Percentiles rank a stretch among this genome's conserved stretches.
Conservation (phyloP, 2,888 invertebrate genomes). For the Seira musarum region DNA sequence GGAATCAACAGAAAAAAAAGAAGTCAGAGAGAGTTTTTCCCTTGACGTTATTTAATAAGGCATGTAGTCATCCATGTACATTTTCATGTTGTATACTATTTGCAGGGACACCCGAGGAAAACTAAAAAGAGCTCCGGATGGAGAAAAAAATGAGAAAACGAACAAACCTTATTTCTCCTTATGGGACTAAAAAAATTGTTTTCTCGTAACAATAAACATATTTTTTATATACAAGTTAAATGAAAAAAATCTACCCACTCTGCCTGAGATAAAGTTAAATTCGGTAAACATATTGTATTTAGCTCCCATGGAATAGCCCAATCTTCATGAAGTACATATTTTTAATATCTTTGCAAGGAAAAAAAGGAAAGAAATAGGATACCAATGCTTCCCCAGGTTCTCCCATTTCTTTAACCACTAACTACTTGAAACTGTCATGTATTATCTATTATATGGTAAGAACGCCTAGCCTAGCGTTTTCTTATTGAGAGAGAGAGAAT, state of each 20-base stretch:
- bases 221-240: conserved; percentile 14
- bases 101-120: conserved; percentile 12
- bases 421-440: conserved; percentile 50
- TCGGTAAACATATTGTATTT: conserved; percentile 34
- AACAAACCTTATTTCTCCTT: conserved; percentile 4
- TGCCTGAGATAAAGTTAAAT: conserved; percentile 34
- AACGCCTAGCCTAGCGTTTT: not conserved
- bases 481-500: not conserved
- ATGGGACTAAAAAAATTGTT: conserved; percentile 6
- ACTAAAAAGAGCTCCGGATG: conserved; percentile 14
- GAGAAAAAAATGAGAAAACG: conserved; percentile 2
- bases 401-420: conserved; percentile 13
- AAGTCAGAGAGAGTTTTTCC: not conserved
- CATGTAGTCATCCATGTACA: conserved; percentile 1
- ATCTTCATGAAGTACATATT: not conserved
- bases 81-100: not conserved
- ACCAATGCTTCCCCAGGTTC: not conserved
- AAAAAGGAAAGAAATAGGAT: not conserved
- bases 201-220: not conserved
- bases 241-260: conserved; percentile 28
- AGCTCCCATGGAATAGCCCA: too few relatives aligned
- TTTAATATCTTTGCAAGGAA: not conserved
- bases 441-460: conserved; percentile 38
- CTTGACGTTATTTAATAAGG: not conserved
- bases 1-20: not conserved